A percentile compares a stretch with the other conserved stretches of the same genome.
phyloP scores from a whole-genome alignment of 2,113 vertebrate genomes.

The Illadopsis cleaveri region DNA sequence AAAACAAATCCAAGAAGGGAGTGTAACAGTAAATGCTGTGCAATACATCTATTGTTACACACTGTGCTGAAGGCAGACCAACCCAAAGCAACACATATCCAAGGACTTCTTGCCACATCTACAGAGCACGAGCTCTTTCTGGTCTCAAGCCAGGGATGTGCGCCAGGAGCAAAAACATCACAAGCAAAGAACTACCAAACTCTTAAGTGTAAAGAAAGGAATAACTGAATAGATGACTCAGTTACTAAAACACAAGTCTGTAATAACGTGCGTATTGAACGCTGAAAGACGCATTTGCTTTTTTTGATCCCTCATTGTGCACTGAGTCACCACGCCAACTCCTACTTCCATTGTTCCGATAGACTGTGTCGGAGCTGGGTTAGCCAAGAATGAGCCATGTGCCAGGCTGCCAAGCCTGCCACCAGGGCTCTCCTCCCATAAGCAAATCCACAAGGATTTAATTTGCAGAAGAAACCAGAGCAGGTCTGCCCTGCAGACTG shows the following conservation, averaged over 20 bases:
- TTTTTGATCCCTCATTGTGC: slow-evolving; percentile 15
- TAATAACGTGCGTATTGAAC: background rate
- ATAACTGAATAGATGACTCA: slow-evolving; percentile 24
- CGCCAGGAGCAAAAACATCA: slow-evolving; percentile 57
- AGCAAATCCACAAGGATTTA: background rate
- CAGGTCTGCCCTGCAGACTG: background rate
- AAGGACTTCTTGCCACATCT: slow-evolving; percentile 54
- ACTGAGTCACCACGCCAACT: slow-evolving; percentile 46
- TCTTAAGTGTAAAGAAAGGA: slow-evolving; percentile 10
- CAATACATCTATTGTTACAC: background rate
- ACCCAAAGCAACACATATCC: background rate
- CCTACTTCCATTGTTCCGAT: slow-evolving; percentile 17
- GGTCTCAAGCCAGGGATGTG: slow-evolving; percentile 29
- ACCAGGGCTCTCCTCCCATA: background rate
- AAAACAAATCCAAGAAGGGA: background rate
- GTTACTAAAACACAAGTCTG: background rate
- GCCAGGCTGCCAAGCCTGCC: background rate
- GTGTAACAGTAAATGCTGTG: background rate
- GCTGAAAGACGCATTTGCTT: slow-evolving; percentile 1
- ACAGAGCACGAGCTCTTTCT: slow-evolving; percentile 4
- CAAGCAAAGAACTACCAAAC: background rate
- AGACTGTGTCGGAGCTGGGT: background rate
- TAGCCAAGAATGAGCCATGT: background rate
- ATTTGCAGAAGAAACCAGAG: background rate
- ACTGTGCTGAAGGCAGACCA: background rate